Evolutionary conservation across 2,888 invertebrate species (phyloP).

Genomic region (Oasisia sp.): DNA sequence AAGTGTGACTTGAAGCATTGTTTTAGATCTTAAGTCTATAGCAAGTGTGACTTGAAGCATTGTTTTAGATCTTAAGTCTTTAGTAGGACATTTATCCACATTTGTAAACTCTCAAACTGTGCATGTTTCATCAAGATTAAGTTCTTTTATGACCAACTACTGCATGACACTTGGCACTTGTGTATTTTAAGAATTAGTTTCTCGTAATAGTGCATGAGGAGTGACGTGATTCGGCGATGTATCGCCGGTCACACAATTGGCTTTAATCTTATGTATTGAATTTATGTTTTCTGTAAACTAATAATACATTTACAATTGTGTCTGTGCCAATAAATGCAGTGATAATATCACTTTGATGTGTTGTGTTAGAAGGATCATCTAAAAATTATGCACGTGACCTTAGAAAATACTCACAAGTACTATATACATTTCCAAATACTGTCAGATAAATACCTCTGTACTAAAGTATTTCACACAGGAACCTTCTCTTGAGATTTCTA

Average conservation of each 20-base stretch:
- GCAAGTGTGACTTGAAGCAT: background rate
- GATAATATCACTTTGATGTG: background rate
- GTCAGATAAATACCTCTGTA: too few relatives aligned
- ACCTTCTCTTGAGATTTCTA: too few relatives aligned
- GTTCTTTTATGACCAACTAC: background rate
- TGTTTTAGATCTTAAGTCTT: background rate
- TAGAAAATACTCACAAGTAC: too few relatives aligned
- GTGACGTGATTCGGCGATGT: background rate
- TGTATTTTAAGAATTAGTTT: background rate
- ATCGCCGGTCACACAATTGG: background rate
- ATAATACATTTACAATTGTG: background rate
- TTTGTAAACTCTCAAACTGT: background rate
- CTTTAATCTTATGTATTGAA: background rate
- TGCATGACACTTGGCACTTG: background rate
- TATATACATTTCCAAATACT: too few relatives aligned
- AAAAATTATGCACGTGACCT: too few relatives aligned
- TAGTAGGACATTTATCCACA: background rate
- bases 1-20: conserved; percentile 3
- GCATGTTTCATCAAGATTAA: background rate
- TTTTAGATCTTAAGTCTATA: conserved; percentile 8
- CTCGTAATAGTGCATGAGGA: background rate
- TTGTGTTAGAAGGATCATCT: background rate
- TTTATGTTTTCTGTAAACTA: conserved; percentile 17
- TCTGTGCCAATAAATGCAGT: conserved; percentile 11
- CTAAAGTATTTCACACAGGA: too few relatives aligned